phyloP scores from a whole-genome alignment of 2,888 invertebrate species.

The Polydesmus complanatus region DNA sequence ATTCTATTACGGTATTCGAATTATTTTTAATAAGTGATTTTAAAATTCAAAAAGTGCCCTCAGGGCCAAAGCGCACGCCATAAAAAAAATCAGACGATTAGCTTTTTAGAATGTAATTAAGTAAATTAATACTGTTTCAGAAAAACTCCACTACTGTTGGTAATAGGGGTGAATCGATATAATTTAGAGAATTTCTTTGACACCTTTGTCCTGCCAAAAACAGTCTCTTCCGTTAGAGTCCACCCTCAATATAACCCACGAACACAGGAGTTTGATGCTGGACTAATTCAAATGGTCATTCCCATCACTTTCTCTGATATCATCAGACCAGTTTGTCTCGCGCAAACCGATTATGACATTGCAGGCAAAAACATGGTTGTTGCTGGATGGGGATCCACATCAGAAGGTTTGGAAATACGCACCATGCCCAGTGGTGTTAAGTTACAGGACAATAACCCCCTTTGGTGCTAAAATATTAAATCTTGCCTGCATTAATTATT shows the following conservation, averaged over 20 bases:
- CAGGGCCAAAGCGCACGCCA: too few species aligned
- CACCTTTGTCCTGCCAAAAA: background rate
- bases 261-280: conserved; percentile 5
- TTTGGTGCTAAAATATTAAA: background rate
- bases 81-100: too few species aligned
- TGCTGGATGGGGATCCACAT: conserved; percentile 9
- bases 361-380: conserved; percentile 4
- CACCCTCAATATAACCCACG: conserved; percentile 11
- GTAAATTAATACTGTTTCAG: background rate
- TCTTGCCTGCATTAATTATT: too few species aligned
- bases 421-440: background rate
- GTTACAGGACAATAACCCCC: background rate
- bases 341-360: background rate
- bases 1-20: too few species aligned
- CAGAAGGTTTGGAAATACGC: conserved; percentile 2
- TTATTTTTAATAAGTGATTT: too few species aligned
- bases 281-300: conserved; percentile 2
- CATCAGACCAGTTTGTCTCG: conserved; percentile 6
- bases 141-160: background rate
- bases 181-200: background rate
- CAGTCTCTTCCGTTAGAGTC: background rate
- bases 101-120: background rate
- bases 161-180: background rate
- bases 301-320: background rate
- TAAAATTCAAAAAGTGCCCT: too few species aligned